Conservation (phyloP, 2,888 invertebrate species). For the Eupithecia pulchellata region DNA sequence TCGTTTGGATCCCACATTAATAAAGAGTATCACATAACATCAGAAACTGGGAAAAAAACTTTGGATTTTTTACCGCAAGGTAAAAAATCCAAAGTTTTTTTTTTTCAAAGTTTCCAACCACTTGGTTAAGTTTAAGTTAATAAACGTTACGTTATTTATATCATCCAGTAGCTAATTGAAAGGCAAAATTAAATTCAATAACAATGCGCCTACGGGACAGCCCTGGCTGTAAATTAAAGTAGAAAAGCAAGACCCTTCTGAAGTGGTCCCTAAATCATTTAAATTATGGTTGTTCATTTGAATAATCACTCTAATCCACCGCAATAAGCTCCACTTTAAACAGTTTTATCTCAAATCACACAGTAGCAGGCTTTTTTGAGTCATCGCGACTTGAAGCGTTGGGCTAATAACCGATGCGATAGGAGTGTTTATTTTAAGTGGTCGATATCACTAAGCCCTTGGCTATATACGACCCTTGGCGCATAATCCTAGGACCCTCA, state of each 20-base stretch:
- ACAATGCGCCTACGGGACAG: background rate
- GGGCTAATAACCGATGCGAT: background rate
- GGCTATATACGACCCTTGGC: background rate
- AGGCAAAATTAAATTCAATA: background rate
- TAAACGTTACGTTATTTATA: no score
- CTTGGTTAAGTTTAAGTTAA: no score
- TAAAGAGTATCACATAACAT: no score
- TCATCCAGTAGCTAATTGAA: background rate
- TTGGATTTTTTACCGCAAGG: no score
- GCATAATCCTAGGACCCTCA: background rate
- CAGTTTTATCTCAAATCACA: conserved; percentile 1
- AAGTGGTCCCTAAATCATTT: background rate
- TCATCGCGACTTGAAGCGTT: background rate
- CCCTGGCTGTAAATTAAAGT: background rate
- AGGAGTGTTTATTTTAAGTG: background rate
- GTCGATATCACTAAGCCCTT: background rate
- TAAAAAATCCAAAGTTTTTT: no score
- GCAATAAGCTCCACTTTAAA: conserved; percentile 3
- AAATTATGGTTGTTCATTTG: conserved; percentile 5
- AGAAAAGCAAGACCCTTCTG: background rate
- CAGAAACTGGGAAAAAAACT: background rate
- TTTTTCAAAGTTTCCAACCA: no score
- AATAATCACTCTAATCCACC: conserved; percentile 1
- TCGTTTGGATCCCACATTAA: no score
- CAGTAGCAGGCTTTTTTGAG: background rate